Percentiles rank a stretch among this genome's conserved stretches.
These are phyloP conservation scores for Protomyctophum bolini DNA, from an alignment of 2,113 vertebrate genomes.

Conservation along the genomic window DNA sequence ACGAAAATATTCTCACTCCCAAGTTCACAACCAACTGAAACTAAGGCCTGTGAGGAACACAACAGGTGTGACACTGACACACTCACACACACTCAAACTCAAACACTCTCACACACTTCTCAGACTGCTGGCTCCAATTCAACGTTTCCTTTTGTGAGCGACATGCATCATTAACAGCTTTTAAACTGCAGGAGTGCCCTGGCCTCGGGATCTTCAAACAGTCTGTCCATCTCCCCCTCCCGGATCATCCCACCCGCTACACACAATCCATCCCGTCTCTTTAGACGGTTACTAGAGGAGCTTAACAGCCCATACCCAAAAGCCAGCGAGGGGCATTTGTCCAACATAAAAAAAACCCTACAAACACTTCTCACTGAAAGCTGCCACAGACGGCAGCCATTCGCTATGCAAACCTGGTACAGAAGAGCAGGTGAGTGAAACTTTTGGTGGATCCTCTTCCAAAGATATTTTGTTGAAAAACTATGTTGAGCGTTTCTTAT, in stretches of 20 bases:
- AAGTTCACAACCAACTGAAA: no score
- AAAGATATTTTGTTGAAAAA: slow-evolving; percentile 14
- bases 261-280: slow-evolving; percentile 6
- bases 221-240: slow-evolving; percentile 48
- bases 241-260: slow-evolving; percentile 41
- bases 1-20: no score
- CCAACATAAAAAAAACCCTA: slow-evolving; percentile 36
- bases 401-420: slow-evolving; percentile 24
- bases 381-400: slow-evolving; percentile 15
- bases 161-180: slow-evolving; percentile 78
- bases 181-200: slow-evolving; percentile 66
- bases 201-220: slow-evolving; percentile 58
- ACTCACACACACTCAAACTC: slow-evolving; percentile 20
- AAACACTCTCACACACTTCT: slow-evolving; percentile 39
- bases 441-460: slow-evolving; percentile 9
- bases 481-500: neutral
- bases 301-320: slow-evolving; percentile 62
- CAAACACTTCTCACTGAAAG: slow-evolving; percentile 33
- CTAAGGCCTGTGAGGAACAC: no score
- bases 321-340: slow-evolving; percentile 56
- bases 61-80: neutral
- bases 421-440: slow-evolving; percentile 53
- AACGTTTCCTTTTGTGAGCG: slow-evolving; percentile 65
- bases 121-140: slow-evolving; percentile 62
- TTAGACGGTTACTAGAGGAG: slow-evolving; percentile 63